Evolutionary conservation across 2,888 invertebrate species (phyloP).

Genomic region (Leuctra nigra): DNA sequence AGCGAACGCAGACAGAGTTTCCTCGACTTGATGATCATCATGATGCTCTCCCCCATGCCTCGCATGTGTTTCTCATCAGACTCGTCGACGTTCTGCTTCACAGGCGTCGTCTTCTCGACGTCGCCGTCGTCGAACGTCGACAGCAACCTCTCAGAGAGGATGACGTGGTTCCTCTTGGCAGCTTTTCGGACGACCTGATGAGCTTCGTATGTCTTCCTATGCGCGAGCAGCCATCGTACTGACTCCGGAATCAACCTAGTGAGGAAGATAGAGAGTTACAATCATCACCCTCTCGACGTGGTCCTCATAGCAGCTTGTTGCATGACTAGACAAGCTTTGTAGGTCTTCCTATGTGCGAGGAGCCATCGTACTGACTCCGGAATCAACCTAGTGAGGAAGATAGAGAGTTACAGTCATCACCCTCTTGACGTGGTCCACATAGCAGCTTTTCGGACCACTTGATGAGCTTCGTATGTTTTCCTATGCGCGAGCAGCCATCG

Average conservation of each 20-base stretch:
- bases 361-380: constrained; percentile 64
- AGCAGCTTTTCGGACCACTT: constrained; percentile 50
- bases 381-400: too few relatives aligned
- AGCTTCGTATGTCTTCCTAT: constrained; percentile 47
- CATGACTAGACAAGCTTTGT: constrained; percentile 49
- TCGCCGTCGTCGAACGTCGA: constrained; percentile 39
- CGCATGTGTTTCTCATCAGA: constrained; percentile 8
- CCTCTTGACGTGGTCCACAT: constrained; percentile 41
- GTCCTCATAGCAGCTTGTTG: constrained; percentile 48
- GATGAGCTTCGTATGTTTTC: constrained; percentile 46
- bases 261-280: too few relatives aligned
- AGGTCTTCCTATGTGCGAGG: constrained; percentile 47
- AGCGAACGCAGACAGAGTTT: constrained; percentile 43
- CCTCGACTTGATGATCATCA: constrained; percentile 42
- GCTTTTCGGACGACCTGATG: constrained; percentile 48
- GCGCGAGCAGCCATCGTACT: constrained; percentile 56
- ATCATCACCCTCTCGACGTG: too few relatives aligned
- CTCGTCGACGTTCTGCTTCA: not conserved
- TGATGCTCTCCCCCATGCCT: constrained; percentile 32
- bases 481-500: constrained; percentile 56
- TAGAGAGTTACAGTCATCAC: too few relatives aligned
- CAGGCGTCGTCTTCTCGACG: not conserved
- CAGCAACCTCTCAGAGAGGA: constrained; percentile 36
- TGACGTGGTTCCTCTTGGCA: constrained; percentile 45
- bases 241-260: constrained; percentile 59